Percentiles rank a stretch among this genome's conserved stretches.
Conservation (phyloP, 2,888 invertebrate genomes). For the Leucania comma region DNA sequence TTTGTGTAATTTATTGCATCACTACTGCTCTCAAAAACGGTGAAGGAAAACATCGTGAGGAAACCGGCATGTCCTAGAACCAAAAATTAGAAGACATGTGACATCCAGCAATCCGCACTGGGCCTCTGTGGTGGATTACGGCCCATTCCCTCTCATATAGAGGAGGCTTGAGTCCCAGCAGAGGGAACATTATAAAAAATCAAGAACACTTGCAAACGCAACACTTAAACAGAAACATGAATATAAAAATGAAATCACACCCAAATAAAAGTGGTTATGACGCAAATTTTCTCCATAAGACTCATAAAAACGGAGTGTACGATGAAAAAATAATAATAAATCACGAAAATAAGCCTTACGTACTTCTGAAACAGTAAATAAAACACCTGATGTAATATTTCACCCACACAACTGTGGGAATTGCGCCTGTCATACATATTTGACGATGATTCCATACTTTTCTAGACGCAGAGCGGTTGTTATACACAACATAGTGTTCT, state of each 20-base stretch:
- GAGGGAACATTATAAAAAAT: too few relatives aligned
- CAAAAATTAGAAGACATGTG: too few relatives aligned
- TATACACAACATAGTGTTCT: neutral
- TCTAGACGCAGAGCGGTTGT: neutral
- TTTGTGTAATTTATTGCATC: too few relatives aligned
- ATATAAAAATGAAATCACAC: conserved; percentile 3
- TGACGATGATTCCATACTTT: conserved; percentile 18
- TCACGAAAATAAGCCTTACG: conserved; percentile 26
- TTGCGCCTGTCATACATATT: conserved; percentile 40
- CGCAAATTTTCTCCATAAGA: neutral
- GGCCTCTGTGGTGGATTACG: too few relatives aligned
- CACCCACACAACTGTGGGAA: conserved; percentile 20
- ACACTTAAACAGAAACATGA: neutral
- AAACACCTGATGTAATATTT: conserved; percentile 46
- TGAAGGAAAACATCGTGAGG: too few relatives aligned
- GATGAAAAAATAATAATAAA: conserved; percentile 36
- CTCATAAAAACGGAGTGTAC: conserved; percentile 14
- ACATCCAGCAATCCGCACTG: too few relatives aligned
- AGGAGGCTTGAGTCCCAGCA: too few relatives aligned
- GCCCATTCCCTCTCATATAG: too few relatives aligned
- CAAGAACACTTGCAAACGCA: neutral
- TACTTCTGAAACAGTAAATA: conserved; percentile 39
- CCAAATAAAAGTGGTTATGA: conserved; percentile 26
- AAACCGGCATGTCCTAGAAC: too few relatives aligned
- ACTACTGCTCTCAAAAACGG: too few relatives aligned